A percentile compares a stretch with the other conserved stretches of the same genome.
phyloP scores from a whole-genome alignment of 2,888 invertebrate species.

The Boloria euphrosyne region DNA sequence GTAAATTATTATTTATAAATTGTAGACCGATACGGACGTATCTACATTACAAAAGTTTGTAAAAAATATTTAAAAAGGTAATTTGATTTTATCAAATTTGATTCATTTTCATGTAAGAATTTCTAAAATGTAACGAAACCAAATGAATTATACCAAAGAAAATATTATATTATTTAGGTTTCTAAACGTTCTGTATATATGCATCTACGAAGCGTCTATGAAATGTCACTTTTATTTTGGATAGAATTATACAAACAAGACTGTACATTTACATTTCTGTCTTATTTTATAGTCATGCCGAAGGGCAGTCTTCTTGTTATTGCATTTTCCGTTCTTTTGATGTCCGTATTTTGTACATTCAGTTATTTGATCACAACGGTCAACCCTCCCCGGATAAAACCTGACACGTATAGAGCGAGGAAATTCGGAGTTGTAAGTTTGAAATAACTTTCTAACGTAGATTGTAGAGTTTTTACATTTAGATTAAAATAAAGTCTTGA shows the following conservation, averaged over 20 bases:
- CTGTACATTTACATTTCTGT: slow-evolving; percentile 9
- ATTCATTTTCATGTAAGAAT: too few species aligned
- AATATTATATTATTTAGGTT: neutral
- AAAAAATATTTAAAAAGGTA: too few species aligned
- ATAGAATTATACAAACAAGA: neutral
- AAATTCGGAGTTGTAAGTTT: slow-evolving; percentile 29
- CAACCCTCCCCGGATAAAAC: slow-evolving; percentile 47
- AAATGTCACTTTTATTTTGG: slow-evolving; percentile 2
- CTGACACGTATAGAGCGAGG: slow-evolving; percentile 11
- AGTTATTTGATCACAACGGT: slow-evolving; percentile 52
- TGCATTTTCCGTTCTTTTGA: slow-evolving; percentile 39
- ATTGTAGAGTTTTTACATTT: neutral
- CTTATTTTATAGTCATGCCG: slow-evolving; percentile 38
- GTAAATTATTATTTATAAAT: too few species aligned
- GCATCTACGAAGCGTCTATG: neutral
- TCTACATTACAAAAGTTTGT: too few species aligned
- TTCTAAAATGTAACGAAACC: too few species aligned
- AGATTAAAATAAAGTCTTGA: neutral
- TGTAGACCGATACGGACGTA: too few species aligned
- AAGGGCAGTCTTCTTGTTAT: slow-evolving; percentile 41
- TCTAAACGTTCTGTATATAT: neutral
- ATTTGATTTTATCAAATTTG: too few species aligned
- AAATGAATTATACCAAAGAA: too few species aligned
- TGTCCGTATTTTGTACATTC: slow-evolving; percentile 47
- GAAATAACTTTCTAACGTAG: neutral